These are phyloP conservation scores for Plutella xylostella DNA, from an alignment of 2,888 invertebrate species.

Conservation along the genomic window DNA sequence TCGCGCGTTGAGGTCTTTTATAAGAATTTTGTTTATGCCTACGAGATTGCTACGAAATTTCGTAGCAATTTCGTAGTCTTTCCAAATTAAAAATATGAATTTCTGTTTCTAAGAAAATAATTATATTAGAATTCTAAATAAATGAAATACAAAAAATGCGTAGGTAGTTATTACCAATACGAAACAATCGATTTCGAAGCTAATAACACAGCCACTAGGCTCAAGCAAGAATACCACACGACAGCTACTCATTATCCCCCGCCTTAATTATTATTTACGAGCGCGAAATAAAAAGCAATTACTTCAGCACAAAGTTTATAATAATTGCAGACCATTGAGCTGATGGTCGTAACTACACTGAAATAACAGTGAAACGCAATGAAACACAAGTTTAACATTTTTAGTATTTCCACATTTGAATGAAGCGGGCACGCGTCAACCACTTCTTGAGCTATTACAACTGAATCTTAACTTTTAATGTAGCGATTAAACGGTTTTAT, in stretches of 20 bases:
- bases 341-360: slow-evolving; percentile 22
- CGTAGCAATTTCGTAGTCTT: too few relatives aligned
- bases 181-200: too few relatives aligned
- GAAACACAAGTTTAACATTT: slow-evolving; percentile 9
- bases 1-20: too few relatives aligned
- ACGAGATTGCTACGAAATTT: background rate
- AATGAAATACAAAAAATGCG: too few relatives aligned
- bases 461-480: slow-evolving; percentile 68
- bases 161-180: too few relatives aligned
- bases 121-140: background rate
- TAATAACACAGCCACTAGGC: too few relatives aligned
- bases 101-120: background rate
- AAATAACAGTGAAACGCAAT: slow-evolving; percentile 34
- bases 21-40: too few relatives aligned
- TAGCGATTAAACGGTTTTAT: slow-evolving; percentile 66
- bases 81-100: too few relatives aligned
- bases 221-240: too few relatives aligned
- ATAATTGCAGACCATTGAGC: slow-evolving; percentile 14
- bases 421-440: slow-evolving; percentile 35
- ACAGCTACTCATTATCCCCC: too few relatives aligned
- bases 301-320: slow-evolving; percentile 5
- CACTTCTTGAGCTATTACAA: slow-evolving; percentile 49
- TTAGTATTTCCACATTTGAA: background rate
- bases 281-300: slow-evolving; percentile 4
- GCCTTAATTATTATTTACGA: slow-evolving; percentile 15